A percentile compares a stretch with the other conserved stretches of the same genome.
Conservation (phyloP, 2,113 vertebrate genomes). For the Hippocampus zosterae region DNA sequence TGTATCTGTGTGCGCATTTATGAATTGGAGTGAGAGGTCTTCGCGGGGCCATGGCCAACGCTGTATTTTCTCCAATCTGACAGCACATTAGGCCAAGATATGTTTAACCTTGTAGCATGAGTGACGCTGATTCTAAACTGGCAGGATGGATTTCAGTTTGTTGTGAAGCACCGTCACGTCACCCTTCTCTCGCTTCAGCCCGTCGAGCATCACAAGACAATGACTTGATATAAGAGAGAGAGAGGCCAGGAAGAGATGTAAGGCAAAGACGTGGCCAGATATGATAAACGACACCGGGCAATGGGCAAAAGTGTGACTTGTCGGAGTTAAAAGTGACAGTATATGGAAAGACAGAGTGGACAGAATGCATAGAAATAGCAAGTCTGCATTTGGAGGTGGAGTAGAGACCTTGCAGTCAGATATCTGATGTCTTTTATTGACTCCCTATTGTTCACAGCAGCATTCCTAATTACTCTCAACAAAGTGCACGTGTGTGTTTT, state of each 20-base stretch:
- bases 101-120: constrained; percentile 66
- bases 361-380: neutral
- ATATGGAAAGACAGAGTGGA: constrained; percentile 3
- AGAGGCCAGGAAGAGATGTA: constrained; percentile 2
- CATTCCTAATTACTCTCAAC: constrained; percentile 69
- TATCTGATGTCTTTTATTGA: constrained; percentile 67
- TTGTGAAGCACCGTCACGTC: constrained; percentile 42
- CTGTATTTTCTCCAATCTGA: constrained; percentile 49
- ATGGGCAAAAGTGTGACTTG: neutral
- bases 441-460: constrained; percentile 69
- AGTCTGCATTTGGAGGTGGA: constrained; percentile 4
- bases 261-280: constrained; percentile 16
- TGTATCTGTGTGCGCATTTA: constrained; percentile 2
- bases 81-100: constrained; percentile 61
- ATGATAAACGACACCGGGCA: constrained; percentile 25
- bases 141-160: constrained; percentile 63
- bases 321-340: constrained; percentile 13
- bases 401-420: constrained; percentile 57
- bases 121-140: constrained; percentile 64
- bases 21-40: neutral
- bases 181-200: constrained; percentile 56
- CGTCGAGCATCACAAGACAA: constrained; percentile 44
- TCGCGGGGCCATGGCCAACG: neutral
- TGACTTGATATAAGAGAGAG: constrained; percentile 41
- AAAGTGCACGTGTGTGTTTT: constrained; percentile 39